Evolutionary conservation across 2,888 invertebrate genomes (phyloP).

Genomic region (Drosophila phalerata): DNA sequence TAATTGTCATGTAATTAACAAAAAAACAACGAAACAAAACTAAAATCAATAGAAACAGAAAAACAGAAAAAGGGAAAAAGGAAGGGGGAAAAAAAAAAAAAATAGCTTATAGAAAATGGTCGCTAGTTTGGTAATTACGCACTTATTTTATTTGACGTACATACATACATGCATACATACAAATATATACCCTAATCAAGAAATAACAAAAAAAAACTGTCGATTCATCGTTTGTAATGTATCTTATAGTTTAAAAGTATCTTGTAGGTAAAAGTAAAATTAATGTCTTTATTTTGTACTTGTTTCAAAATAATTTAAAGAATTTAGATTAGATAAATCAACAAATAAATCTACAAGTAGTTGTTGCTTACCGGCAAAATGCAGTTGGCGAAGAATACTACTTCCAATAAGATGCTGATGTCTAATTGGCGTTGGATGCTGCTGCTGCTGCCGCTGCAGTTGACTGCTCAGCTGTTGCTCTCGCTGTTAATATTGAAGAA

Average conservation of each 20-base stretch:
- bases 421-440: slow-evolving; percentile 11
- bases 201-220: slow-evolving; percentile 19
- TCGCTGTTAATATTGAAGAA: slow-evolving; percentile 8
- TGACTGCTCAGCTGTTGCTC: slow-evolving; percentile 27
- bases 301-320: too few species aligned
- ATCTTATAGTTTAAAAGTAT: neutral
- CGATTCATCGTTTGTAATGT: slow-evolving; percentile 20
- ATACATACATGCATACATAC: too few species aligned
- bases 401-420: slow-evolving; percentile 17
- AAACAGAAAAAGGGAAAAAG: slow-evolving; percentile 1
- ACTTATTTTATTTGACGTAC: slow-evolving; percentile 15
- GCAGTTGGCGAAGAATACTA: slow-evolving; percentile 16
- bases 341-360: slow-evolving; percentile 2
- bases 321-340: too few species aligned
- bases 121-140: slow-evolving; percentile 54
- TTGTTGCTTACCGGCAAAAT: slow-evolving; percentile 52
- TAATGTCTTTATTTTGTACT: too few species aligned
- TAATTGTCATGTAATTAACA: slow-evolving; percentile 56
- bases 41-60: slow-evolving; percentile 17
- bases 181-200: neutral
- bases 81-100: slow-evolving; percentile 9
- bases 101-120: slow-evolving; percentile 22
- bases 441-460: neutral
- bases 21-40: too few species aligned
- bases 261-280: too few species aligned